Evolutionary conservation across 2,113 vertebrate genomes (phyloP), one percentile per base, ranked within the genome.

Genomic region (Nycticorax nycticorax): DNA sequence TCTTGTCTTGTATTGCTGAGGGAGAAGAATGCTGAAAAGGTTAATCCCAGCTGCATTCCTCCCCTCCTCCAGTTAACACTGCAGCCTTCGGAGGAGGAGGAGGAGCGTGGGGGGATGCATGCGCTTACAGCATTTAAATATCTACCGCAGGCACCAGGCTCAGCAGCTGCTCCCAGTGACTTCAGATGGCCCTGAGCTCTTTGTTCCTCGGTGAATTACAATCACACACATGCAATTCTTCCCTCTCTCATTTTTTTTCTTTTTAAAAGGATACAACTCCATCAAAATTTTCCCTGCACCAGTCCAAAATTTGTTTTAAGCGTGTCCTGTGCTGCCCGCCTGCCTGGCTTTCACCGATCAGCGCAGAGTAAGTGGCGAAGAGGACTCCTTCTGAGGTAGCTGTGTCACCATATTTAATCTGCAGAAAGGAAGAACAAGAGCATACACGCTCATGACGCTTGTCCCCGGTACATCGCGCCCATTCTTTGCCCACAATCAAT

Each of bases 321-420:
- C 99, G 98, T 0, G 99, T 99, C 74, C 99, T 98, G 92, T 98
- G 99, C 98, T 99, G 99, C 23, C 99, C 99, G 1, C 99, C 99
- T 0, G 99, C 99, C 93, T 99, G 99, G 98, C 99, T 99, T 96
- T 99, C 99, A 5, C 99, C 99, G 5, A 99, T 99, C 96, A 99
- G 98, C 37, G 99, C 99, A 0, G 99, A 99, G 96, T 99, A 99
- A 50, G 99, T 99, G 91, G 99, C 99, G 71, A 99, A 99, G 93
- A 99, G 98, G 96, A 99, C 99, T 97, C 99, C 99, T 98, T 99
- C 99, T 98, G 99, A 99, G 98, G 99, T 99, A 99, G 99, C 99
- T 97, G 99, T 99, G 98, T 99, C 99, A 81, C 99, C 99, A 1
- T 99, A 99, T 97, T 99, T 99, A 95, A 99, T 99, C 99, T 99